Percentiles rank a stretch among this genome's conserved stretches.
Evolutionary conservation across 2,113 vertebrate species (phyloP).

Genomic region (Scomber japonicus): DNA sequence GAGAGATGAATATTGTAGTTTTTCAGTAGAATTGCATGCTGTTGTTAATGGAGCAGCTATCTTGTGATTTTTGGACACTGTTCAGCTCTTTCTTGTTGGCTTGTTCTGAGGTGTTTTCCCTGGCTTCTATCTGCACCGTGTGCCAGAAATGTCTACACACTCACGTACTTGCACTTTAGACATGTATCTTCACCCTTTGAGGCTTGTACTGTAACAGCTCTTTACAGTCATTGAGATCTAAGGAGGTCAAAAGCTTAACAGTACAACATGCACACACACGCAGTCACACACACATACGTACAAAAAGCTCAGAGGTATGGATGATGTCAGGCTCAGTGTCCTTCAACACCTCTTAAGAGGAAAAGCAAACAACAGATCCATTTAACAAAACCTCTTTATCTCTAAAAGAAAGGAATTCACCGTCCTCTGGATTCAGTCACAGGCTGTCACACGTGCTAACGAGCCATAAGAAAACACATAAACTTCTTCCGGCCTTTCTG

Average conservation of each 20-base stretch:
- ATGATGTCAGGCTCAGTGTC: slow-evolving; percentile 49
- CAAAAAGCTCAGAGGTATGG: slow-evolving; percentile 1
- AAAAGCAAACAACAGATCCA: slow-evolving; percentile 44
- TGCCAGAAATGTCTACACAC: neutral
- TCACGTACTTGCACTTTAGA: neutral
- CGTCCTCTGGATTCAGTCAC: slow-evolving; percentile 40
- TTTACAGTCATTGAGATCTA: neutral
- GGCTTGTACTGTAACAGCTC: neutral
- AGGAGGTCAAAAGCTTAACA: slow-evolving; percentile 1
- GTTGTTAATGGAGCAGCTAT: slow-evolving; percentile 29
- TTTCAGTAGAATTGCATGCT: slow-evolving; percentile 11
- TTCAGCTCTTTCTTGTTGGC: slow-evolving; percentile 41
- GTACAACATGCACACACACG: slow-evolving; percentile 1
- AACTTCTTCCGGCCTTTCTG: slow-evolving; percentile 11
- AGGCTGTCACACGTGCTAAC: slow-evolving; percentile 34
- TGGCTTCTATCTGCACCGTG: neutral
- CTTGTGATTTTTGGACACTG: slow-evolving; percentile 25
- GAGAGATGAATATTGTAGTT: slow-evolving; percentile 1
- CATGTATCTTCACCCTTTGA: no score
- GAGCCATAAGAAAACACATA: slow-evolving; percentile 33
- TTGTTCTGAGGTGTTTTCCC: slow-evolving; percentile 37
- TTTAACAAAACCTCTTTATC: slow-evolving; percentile 42
- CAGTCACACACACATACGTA: neutral
- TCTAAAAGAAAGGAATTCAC: slow-evolving; percentile 20
- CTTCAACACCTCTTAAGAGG: slow-evolving; percentile 42